Conservation (phyloP, 2,797 vertebrate genomes). For the Lacerta bilineata region DNA sequence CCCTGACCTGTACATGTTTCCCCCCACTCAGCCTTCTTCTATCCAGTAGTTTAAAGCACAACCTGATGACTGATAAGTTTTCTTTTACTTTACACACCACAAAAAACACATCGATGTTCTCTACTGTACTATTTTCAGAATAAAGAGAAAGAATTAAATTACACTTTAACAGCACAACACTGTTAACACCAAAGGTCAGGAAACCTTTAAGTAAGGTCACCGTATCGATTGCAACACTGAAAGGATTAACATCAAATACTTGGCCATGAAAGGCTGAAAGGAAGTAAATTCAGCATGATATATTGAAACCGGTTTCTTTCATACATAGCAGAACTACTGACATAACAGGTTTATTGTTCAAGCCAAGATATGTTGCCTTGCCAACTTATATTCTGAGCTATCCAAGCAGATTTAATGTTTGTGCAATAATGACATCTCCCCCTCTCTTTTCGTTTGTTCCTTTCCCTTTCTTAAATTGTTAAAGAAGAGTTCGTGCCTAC, state of each 20-base stretch:
- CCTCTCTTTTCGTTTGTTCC: constrained; percentile 44
- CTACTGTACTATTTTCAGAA: constrained; percentile 66
- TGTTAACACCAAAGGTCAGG: constrained; percentile 59
- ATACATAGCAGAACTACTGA: constrained; percentile 66
- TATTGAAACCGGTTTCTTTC: constrained; percentile 72
- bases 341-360: constrained; percentile 68
- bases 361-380: constrained; percentile 77
- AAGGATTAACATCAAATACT: constrained; percentile 75
- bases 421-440: constrained; percentile 60
- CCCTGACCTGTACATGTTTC: neutral
- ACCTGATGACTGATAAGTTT: constrained; percentile 58
- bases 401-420: constrained; percentile 82
- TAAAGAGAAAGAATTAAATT: constrained; percentile 66
- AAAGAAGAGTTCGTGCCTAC: constrained; percentile 72
- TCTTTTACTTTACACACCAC: constrained; percentile 48
- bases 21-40: neutral
- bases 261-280: constrained; percentile 72
- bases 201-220: constrained; percentile 57
- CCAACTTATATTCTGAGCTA: constrained; percentile 82
- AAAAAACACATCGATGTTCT: constrained; percentile 38
- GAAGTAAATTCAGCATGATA: constrained; percentile 75
- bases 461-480: constrained; percentile 65
- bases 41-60: constrained; percentile 47
- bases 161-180: constrained; percentile 53
- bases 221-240: constrained; percentile 64